These are phyloP conservation scores for Aradophagus sp. DNA, from an alignment of 1,140 invertebrate genomes.

Conservation along the genomic window DNA sequence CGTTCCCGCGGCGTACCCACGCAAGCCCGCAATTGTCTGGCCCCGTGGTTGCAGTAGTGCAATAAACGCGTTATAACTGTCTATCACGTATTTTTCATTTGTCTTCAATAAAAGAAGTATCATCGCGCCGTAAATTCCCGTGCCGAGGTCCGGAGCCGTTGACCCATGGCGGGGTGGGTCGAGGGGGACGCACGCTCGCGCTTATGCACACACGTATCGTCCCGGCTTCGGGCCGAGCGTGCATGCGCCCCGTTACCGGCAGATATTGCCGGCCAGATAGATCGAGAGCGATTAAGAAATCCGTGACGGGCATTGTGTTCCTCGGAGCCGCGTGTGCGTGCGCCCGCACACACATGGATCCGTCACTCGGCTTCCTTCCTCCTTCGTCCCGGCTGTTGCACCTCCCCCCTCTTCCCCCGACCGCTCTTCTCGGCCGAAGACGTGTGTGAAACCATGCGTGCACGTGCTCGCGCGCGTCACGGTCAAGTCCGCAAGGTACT, in stretches of 20 bases:
- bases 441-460: constrained; percentile 57
- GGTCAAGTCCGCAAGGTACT: constrained; percentile 45
- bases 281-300: constrained; percentile 74
- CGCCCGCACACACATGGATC: constrained; percentile 16
- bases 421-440: constrained; percentile 7
- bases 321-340: constrained; percentile 23
- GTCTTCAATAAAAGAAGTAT: constrained; percentile 45
- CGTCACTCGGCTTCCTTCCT: no score
- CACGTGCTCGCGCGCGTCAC: constrained; percentile 55
- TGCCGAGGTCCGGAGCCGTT: constrained; percentile 62
- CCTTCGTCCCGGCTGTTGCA: no score
- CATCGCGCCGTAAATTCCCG: constrained; percentile 48
- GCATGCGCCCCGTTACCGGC: constrained; percentile 38
- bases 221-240: constrained; percentile 12
- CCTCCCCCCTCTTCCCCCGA: constrained; percentile 6
- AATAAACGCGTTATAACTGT: constrained; percentile 50
- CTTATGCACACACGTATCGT: constrained; percentile 34
- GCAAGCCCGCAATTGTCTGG: constrained; percentile 19
- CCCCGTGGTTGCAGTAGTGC: constrained; percentile 23
- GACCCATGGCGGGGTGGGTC: constrained; percentile 59
- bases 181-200: constrained; percentile 9
- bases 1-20: constrained; percentile 4
- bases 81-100: constrained; percentile 42
- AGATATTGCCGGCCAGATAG: constrained; percentile 67
- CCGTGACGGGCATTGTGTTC: constrained; percentile 70